These are phyloP conservation scores for Laupala kohalensis DNA, from an alignment of 1,140 invertebrate species.

Conservation along the genomic window DNA sequence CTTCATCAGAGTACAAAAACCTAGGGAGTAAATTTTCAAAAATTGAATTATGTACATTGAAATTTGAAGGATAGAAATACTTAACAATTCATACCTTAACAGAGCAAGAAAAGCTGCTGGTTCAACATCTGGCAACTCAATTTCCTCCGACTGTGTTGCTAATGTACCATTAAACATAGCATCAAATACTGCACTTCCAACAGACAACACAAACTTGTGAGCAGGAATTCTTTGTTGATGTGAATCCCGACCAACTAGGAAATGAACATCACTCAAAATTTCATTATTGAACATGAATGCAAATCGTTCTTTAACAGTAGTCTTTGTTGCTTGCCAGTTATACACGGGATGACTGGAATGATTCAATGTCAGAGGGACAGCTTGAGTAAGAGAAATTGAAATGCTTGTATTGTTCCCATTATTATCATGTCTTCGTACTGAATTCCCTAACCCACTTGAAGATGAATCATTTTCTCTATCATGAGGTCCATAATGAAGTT, in stretches of 20 bases:
- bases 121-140: conserved; percentile 74
- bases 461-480: neutral
- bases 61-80: neutral
- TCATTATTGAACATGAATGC: conserved; percentile 71
- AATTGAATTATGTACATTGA: neutral
- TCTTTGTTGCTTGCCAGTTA: conserved; percentile 53
- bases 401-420: neutral
- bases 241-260: conserved; percentile 58
- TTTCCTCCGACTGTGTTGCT: conserved; percentile 51
- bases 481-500: neutral
- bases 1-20: conserved; percentile 73
- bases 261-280: conserved; percentile 65
- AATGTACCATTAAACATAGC: conserved; percentile 73
- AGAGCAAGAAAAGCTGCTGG: conserved; percentile 60
- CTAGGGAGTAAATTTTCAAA: conserved; percentile 22
- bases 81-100: conserved; percentile 31
- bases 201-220: conserved; percentile 71
- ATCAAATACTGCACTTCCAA: conserved; percentile 74
- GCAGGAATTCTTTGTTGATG: conserved; percentile 62
- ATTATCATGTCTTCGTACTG: too few relatives aligned
- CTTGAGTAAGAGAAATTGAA: neutral
- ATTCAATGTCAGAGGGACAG: neutral
- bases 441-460: neutral
- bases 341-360: conserved; percentile 26
- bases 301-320: conserved; percentile 61